phyloP scores from a whole-genome alignment of 2,888 invertebrate species.

The Zeuzera pyrina region DNA sequence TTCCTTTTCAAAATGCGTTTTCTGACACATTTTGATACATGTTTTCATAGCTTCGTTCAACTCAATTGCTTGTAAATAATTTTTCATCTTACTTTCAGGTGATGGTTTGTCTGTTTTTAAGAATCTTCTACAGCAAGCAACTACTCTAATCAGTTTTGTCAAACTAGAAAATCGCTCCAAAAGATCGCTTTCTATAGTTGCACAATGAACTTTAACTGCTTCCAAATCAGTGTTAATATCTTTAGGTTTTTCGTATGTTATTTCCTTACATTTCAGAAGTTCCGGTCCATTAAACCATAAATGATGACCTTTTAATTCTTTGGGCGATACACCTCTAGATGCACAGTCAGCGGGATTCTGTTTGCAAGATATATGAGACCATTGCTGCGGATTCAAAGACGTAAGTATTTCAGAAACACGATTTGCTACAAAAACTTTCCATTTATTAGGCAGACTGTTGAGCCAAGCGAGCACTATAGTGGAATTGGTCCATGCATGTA shows the following conservation, averaged over 20 bases:
- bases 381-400: conserved; percentile 8
- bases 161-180: conserved; percentile 12
- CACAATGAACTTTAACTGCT: conserved; percentile 1
- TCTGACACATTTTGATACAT: conserved; percentile 11
- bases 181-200: conserved; percentile 3
- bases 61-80: conserved; percentile 10
- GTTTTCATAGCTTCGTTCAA: conserved; percentile 5
- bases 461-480: conserved; percentile 19
- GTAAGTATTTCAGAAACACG: conserved; percentile 18
- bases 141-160: conserved; percentile 8
- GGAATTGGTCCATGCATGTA: conserved; percentile 18
- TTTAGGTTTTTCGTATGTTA: background rate
- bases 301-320: conserved; percentile 13
- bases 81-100: conserved; percentile 1
- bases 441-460: conserved; percentile 16
- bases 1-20: conserved; percentile 6
- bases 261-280: conserved; percentile 4
- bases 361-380: conserved; percentile 17
- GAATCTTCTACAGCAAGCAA: conserved; percentile 13
- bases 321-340: conserved; percentile 17
- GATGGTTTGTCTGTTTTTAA: conserved; percentile 2
- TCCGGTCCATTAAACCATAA: conserved; percentile 15
- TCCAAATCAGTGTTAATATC: conserved; percentile 8
- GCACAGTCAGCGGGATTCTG: conserved; percentile 23
- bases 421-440: conserved; percentile 22